Evolutionary conservation across 2,797 vertebrate species (phyloP).

Genomic region (Siniperca undulata): DNA sequence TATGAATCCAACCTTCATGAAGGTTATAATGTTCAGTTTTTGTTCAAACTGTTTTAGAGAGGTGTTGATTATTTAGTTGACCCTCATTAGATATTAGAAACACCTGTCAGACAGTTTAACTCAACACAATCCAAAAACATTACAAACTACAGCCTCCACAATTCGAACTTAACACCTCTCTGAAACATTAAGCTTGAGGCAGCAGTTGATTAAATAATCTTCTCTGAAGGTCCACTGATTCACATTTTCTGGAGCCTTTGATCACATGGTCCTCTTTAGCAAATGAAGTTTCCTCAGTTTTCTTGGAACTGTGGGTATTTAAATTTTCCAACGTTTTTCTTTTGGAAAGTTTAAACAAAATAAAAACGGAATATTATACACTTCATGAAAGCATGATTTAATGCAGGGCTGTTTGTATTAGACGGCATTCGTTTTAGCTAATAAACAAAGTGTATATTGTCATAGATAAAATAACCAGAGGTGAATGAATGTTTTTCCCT

Average conservation of each 20-base stretch:
- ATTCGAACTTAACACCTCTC: no score
- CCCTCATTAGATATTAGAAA: not conserved
- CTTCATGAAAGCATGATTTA: not conserved
- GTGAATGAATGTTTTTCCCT: no score
- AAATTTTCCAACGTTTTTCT: not conserved
- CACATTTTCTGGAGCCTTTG: no score
- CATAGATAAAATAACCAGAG: no score
- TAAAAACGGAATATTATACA: not conserved
- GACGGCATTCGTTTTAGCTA: not conserved
- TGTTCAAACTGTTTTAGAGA: not conserved
- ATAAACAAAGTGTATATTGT: no score
- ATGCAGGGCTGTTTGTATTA: not conserved
- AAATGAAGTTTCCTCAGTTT: not conserved
- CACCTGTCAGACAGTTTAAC: no score
- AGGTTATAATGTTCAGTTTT: not conserved
- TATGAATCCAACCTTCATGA: not conserved
- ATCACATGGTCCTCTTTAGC: no score
- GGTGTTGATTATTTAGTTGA: not conserved
- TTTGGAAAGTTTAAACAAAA: not conserved
- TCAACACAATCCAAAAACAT: no score
- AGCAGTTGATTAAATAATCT: no score
- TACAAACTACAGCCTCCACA: no score
- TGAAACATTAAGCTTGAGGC: no score
- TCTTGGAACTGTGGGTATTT: not conserved
- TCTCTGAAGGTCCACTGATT: no score